Evolutionary conservation across 2,113 vertebrate species (phyloP).

Genomic region (Struthio camelus): DNA sequence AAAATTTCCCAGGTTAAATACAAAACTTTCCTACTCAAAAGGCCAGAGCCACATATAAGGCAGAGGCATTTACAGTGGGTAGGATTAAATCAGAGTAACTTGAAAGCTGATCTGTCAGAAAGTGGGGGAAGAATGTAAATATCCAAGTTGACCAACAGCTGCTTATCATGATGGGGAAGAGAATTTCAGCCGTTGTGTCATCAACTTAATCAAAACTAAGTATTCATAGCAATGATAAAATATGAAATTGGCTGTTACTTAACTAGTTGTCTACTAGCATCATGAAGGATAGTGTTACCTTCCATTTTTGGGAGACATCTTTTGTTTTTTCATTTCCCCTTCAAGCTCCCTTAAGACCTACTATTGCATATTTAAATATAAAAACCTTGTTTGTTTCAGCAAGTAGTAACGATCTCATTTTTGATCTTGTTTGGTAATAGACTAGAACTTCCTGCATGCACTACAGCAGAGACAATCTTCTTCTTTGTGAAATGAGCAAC

Average conservation of each 20-base stretch:
- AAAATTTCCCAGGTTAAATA: not conserved
- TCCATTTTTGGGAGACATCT: not conserved
- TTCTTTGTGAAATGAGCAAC: conserved; percentile 19
- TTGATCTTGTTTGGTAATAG: not conserved
- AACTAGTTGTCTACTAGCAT: not conserved
- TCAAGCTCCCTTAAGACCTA: not conserved
- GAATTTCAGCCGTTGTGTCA: not conserved
- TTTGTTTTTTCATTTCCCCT: not conserved
- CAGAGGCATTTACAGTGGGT: not conserved
- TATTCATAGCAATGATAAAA: not conserved
- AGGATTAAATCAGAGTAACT: not conserved
- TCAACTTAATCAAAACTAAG: not conserved
- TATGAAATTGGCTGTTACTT: not conserved
- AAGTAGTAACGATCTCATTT: not conserved
- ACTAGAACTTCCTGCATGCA: not conserved
- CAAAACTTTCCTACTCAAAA: not conserved
- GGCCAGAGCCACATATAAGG: not conserved
- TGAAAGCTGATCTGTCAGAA: not conserved
- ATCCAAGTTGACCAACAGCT: not conserved
- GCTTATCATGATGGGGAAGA: not conserved
- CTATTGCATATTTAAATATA: not conserved
- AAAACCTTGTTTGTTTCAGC: not conserved
- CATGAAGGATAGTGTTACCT: not conserved
- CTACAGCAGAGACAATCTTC: not conserved
- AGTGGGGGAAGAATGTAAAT: not conserved